phyloP scores from a whole-genome alignment of 2,888 invertebrate species.

The Melanotus villosus region DNA sequence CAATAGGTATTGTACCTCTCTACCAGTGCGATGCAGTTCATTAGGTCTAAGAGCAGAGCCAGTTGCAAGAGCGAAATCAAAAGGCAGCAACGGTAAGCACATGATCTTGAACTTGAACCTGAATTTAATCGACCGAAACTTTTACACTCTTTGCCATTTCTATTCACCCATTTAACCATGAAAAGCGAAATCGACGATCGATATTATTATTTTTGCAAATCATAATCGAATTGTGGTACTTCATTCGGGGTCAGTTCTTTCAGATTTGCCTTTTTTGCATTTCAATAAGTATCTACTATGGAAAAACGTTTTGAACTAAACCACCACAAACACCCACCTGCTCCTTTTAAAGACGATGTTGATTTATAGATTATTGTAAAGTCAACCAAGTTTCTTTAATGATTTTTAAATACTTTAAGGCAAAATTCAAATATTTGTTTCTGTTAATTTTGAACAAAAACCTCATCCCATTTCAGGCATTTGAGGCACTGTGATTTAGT shows the following conservation, averaged over 20 bases:
- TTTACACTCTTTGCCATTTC: too few relatives aligned
- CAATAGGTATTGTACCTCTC: slow-evolving; percentile 19
- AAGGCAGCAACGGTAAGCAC: slow-evolving; percentile 33
- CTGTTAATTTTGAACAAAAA: too few relatives aligned
- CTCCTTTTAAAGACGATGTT: not conserved
- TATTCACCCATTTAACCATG: too few relatives aligned
- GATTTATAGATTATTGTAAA: not conserved
- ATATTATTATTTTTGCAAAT: too few relatives aligned
- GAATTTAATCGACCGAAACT: not conserved
- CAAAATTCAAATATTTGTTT: too few relatives aligned
- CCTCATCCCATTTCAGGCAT: too few relatives aligned
- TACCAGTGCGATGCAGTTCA: slow-evolving; percentile 36
- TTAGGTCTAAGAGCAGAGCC: slow-evolving; percentile 32
- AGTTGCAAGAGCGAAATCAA: slow-evolving; percentile 29
- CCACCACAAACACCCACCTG: not conserved
- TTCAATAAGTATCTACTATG: not conserved
- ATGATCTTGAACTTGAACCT: not conserved
- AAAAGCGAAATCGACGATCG: too few relatives aligned
- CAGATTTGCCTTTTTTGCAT: not conserved
- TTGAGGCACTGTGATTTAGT: too few relatives aligned
- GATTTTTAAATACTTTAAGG: too few relatives aligned
- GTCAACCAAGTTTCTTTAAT: not conserved
- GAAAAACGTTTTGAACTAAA: not conserved
- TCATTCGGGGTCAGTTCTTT: not conserved
- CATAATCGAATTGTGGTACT: too few relatives aligned